Evolutionary conservation across 2,797 vertebrate genomes (phyloP), one percentile per base, ranked within the genome.

Genomic region (Dromococcyx pavoninus): DNA sequence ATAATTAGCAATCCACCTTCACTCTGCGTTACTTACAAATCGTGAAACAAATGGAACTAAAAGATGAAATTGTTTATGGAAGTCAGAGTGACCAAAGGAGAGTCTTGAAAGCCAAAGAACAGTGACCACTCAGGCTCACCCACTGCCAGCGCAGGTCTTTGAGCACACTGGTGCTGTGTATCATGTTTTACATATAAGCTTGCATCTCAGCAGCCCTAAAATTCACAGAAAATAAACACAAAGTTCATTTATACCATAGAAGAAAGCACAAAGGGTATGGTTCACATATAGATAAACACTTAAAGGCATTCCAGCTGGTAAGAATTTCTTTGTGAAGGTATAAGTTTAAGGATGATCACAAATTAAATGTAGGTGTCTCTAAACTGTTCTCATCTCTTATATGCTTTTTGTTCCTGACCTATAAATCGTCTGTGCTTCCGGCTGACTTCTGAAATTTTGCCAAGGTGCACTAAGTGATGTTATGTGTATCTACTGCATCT

Each of bases 131-230:
- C 3, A 2, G 54, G 27, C 28, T 74, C 16, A 27, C 7, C 8
- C 0, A 1, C 18, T 43, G 3, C 11, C 24, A 16, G 2, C 14
- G n/a, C 50, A 37, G 17, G 10, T 17, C 78, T 64, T 46, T 24
- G 46, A 35, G n/a, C 2, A 10, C 3, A 4, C 7, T 2, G 0
- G 5, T 32, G 51, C 4, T 46, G 25, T 8, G 1, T 60, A 18
- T 5, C 0, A 0, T 51, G 75, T 78, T 54, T 77, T 65, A 77
- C 27, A 27, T 46, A 9, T 2, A 21, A 17, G 7, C 16, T 91
- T 62, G 35, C 23, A 37, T 32, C 21, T 58, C 51, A 58, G 39
- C 16, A 61, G 24, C 28, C 30, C 21, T 8, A 1, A 66, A 70
- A 39, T 28, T n/a, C 48, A 25, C 30, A 50, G 50, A 75, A 86